These are phyloP conservation scores for Acholoe squamosa DNA, from an alignment of 2,888 invertebrate species.

Conservation along the genomic window DNA sequence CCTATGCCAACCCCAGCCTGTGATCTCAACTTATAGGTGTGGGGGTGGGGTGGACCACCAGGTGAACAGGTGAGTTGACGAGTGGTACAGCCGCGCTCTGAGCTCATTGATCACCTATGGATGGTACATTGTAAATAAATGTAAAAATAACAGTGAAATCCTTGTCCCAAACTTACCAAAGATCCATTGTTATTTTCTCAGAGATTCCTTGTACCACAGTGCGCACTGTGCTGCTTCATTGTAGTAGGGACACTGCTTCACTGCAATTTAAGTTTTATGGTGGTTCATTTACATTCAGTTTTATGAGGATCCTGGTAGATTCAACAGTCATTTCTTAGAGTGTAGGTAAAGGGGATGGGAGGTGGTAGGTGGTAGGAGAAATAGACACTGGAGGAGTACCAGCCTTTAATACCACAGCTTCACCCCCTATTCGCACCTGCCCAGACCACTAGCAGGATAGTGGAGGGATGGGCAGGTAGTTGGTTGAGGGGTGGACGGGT, in stretches of 20 bases:
- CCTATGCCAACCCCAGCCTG: background rate
- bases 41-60: background rate
- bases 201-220: too few relatives aligned
- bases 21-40: background rate
- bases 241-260: too few relatives aligned
- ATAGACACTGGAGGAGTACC: background rate
- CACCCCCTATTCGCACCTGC: slow-evolving; percentile 2
- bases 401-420: slow-evolving; percentile 5
- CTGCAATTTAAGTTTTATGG: too few relatives aligned
- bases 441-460: background rate
- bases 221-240: too few relatives aligned
- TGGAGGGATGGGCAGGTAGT: background rate
- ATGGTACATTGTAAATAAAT: too few relatives aligned
- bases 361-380: background rate
- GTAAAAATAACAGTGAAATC: too few relatives aligned
- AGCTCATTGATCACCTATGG: background rate
- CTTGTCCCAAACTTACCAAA: too few relatives aligned
- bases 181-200: too few relatives aligned
- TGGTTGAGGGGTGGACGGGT: background rate
- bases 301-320: too few relatives aligned
- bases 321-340: too few relatives aligned
- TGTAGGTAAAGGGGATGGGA: background rate
- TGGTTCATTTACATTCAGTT: too few relatives aligned
- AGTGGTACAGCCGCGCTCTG: background rate
- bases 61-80: background rate